These are phyloP conservation scores for Oscheius myriophilus DNA, from an alignment of 2,888 invertebrate species.

Conservation along the genomic window DNA sequence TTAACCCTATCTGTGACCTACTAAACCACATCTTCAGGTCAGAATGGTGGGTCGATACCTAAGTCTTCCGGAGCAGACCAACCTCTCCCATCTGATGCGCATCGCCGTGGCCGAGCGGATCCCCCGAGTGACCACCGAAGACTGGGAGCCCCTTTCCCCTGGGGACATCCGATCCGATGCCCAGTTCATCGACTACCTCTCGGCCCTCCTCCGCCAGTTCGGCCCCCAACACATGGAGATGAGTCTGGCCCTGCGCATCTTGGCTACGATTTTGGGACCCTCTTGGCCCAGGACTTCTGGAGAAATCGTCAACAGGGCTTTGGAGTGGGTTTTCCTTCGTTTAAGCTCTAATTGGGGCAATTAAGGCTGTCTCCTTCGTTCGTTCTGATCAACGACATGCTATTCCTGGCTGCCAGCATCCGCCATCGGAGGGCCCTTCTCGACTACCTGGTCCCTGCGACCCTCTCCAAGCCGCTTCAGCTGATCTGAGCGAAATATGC, in stretches of 20 bases:
- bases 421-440: slow-evolving; percentile 20
- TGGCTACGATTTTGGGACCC: slow-evolving; percentile 4
- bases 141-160: slow-evolving; percentile 21
- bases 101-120: slow-evolving; percentile 3
- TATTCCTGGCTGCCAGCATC: slow-evolving; percentile 12
- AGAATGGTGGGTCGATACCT: slow-evolving; percentile 14
- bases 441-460: slow-evolving; percentile 16
- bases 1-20: no score
- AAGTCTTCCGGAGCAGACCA: slow-evolving; percentile 4
- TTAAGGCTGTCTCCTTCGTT: slow-evolving; percentile 8
- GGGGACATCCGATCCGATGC: slow-evolving; percentile 21
- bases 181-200: slow-evolving; percentile 22
- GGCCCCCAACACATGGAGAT: slow-evolving; percentile 26
- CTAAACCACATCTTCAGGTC: not conserved
- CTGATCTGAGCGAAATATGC: no score
- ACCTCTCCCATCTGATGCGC: slow-evolving; percentile 15
- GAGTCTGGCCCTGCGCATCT: slow-evolving; percentile 16
- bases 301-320: slow-evolving; percentile 10
- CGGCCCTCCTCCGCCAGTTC: slow-evolving; percentile 13
- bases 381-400: slow-evolving; percentile 16
- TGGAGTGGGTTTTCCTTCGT: not conserved
- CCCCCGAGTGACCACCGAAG: slow-evolving; percentile 10
- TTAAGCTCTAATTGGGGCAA: no score
- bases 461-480: not conserved
- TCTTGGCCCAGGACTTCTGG: not conserved